phyloP scores from a whole-genome alignment of 2,113 vertebrate species.

The Physeter macrocephalus region DNA sequence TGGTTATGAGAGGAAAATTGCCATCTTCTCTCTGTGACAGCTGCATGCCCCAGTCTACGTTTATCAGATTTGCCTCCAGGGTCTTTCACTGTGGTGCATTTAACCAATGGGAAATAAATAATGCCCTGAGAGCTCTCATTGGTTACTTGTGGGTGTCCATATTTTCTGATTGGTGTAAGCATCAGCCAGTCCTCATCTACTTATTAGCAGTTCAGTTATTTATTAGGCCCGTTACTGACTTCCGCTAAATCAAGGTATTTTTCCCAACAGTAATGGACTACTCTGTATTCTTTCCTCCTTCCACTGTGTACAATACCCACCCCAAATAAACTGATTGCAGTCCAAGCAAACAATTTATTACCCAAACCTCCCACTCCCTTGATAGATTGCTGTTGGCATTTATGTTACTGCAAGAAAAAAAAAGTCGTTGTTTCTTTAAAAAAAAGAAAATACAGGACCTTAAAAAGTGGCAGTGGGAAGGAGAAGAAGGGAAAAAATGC shows the following conservation, averaged over 20 bases:
- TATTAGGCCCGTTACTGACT: background rate
- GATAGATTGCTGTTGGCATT: constrained; percentile 49
- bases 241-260: background rate
- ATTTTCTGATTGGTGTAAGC: background rate
- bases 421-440: constrained; percentile 63
- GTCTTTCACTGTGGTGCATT: background rate
- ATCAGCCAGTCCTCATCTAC: background rate
- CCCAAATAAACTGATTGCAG: background rate
- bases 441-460: constrained; percentile 66
- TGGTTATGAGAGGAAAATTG: background rate
- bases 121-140: background rate
- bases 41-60: background rate
- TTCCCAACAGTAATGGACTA: background rate
- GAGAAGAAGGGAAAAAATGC: constrained; percentile 29
- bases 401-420: background rate
- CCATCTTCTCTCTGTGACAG: background rate
- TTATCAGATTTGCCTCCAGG: background rate
- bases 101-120: background rate
- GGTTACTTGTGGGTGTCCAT: background rate
- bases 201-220: background rate
- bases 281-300: background rate
- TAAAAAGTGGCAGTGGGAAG: constrained; percentile 35
- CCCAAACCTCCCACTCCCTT: constrained; percentile 3
- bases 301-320: background rate
- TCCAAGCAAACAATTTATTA: background rate